Evolutionary conservation across 2,797 vertebrate species (phyloP), one percentile per base, ranked within the genome.

Genomic region (Varecia variegata): DNA sequence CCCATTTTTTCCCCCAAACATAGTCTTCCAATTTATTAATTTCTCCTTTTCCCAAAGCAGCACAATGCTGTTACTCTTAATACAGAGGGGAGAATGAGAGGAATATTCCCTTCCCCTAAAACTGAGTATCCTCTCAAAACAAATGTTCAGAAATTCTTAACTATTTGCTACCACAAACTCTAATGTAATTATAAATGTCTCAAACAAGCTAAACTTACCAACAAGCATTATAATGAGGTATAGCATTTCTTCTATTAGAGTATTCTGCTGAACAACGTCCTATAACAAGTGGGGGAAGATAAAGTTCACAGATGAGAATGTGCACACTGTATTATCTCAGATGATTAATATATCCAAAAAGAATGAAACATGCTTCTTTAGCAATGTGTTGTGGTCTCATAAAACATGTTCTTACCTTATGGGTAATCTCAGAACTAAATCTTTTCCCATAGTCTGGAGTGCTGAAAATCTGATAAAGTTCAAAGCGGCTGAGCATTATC

Each of bases 261-360:
- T 99, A 98, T 99, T 99, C 98, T 99, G 99, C 97, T 99, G 99
- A 96, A 99, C 98, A 70, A 99, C 98, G 97, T 99, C 99, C 99
- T 99, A 96, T 87, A 96, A 83, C 60, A 94, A 95, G 94, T 12
- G 88, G 84, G 15, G 62, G 60, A 25, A 93, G 32, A 95, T 25
- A 92, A 54, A 86, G 35, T 45, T 83, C 76, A 93, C 13, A 90
- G 67, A 65, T 83, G 71, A 91, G 18, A 96, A 93, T 50, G 80
- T 5, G 81, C 1, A 68, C 30, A 45, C 50, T 80, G 32, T 18
- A 71, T 40, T 47, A 86, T 88, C 45, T 73, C 43, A 67, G 74
- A 62, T 50, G 15, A 86, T 5, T 50, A 70, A 56, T 10, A 76
- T 17, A 79, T 47, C 5, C 76, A 40, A 23, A 70, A 58, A 84